Evolutionary conservation across 1,140 invertebrate species (phyloP).

Genomic region (Magallana ariakensis): DNA sequence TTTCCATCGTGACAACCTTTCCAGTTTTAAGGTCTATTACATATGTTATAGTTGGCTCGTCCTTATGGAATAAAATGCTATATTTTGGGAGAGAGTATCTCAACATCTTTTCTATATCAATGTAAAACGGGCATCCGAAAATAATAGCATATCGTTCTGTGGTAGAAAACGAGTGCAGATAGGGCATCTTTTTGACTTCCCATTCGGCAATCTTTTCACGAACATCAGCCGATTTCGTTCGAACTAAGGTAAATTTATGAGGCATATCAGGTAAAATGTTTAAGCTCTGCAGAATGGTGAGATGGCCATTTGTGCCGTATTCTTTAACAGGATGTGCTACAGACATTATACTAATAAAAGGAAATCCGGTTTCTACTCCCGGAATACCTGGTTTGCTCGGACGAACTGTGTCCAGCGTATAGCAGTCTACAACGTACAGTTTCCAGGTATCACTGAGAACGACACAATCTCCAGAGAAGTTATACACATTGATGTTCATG

Average conservation of each 20-base stretch:
- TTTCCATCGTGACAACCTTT: constrained; percentile 61
- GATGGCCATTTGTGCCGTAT: constrained; percentile 57
- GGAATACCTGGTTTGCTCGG: constrained; percentile 46
- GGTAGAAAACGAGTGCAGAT: constrained; percentile 76
- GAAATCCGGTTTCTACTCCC: constrained; percentile 41
- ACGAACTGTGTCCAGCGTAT: constrained; percentile 60
- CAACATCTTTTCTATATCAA: constrained; percentile 67
- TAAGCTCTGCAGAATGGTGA: constrained; percentile 70
- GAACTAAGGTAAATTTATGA: constrained; percentile 63
- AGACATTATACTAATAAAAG: constrained; percentile 61
- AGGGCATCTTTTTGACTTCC: constrained; percentile 69
- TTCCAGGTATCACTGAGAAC: constrained; percentile 75
- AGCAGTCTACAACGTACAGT: constrained; percentile 65
- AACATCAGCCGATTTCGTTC: constrained; percentile 63
- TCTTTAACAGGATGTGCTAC: constrained; percentile 73
- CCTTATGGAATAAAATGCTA: constrained; percentile 68
- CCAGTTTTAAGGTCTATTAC: constrained; percentile 69
- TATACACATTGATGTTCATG: constrained; percentile 75
- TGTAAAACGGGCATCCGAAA: constrained; percentile 70
- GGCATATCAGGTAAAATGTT: constrained; percentile 59
- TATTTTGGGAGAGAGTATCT: constrained; percentile 62
- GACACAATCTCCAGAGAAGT: constrained; percentile 64
- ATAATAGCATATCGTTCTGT: constrained; percentile 72
- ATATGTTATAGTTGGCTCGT: constrained; percentile 64
- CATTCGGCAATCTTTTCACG: constrained; percentile 68